Evolutionary conservation across 2,797 vertebrate species (phyloP).

Genomic region (Hippoglossus hippoglossus): DNA sequence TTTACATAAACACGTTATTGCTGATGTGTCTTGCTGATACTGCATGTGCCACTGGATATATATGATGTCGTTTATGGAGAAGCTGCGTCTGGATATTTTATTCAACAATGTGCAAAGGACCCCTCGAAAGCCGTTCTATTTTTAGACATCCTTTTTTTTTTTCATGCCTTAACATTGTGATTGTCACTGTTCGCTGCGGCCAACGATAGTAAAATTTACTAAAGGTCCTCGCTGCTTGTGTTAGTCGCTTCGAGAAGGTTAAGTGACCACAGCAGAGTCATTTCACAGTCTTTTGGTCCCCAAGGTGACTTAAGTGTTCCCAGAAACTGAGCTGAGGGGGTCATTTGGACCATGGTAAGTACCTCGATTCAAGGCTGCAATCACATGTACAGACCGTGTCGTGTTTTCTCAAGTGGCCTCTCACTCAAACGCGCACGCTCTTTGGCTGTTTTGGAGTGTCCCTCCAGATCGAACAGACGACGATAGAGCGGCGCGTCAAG

Average conservation of each 20-base stretch:
- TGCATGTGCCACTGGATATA: not conserved
- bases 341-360: slow-evolving; percentile 66
- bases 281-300: slow-evolving; percentile 72
- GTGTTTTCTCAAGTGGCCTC: slow-evolving; percentile 68
- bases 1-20: not conserved
- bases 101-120: slow-evolving; percentile 26
- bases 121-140: slow-evolving; percentile 30
- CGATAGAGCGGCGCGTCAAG: slow-evolving; percentile 58
- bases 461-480: slow-evolving; percentile 60
- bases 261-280: slow-evolving; percentile 67
- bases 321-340: slow-evolving; percentile 53
- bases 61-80: not conserved
- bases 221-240: slow-evolving; percentile 41
- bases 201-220: slow-evolving; percentile 50
- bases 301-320: slow-evolving; percentile 65
- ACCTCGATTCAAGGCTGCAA: slow-evolving; percentile 61
- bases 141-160: slow-evolving; percentile 28
- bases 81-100: slow-evolving; percentile 29
- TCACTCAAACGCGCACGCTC: slow-evolving; percentile 58
- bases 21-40: not conserved
- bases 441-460: slow-evolving; percentile 57
- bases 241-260: slow-evolving; percentile 56
- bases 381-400: slow-evolving; percentile 63
- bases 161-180: slow-evolving; percentile 19
- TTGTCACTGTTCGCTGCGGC: slow-evolving; percentile 45